phyloP scores from a whole-genome alignment of 2,113 vertebrate genomes.

The Numenius arquata region DNA sequence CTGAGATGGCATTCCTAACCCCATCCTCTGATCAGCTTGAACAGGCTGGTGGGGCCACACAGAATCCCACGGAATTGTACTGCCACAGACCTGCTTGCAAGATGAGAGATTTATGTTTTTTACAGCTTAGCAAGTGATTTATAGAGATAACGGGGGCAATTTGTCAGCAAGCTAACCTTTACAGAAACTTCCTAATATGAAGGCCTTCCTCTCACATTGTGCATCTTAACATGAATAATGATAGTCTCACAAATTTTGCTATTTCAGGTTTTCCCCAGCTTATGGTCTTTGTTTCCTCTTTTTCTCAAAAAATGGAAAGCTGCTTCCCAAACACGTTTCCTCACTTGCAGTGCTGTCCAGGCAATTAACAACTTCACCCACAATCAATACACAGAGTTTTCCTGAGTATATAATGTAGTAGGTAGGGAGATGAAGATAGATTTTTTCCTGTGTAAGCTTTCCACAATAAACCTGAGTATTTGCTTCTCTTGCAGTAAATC shows the following conservation, averaged over 20 bases:
- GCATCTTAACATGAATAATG: neutral
- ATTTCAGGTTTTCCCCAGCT: neutral
- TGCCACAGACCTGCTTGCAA: neutral
- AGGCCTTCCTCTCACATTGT: neutral
- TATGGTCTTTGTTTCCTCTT: neutral
- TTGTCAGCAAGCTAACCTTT: constrained; percentile 17
- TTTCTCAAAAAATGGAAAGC: neutral
- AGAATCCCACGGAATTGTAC: neutral
- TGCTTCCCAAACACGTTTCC: neutral
- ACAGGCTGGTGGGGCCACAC: neutral
- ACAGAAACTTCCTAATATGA: neutral
- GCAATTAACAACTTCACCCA: neutral
- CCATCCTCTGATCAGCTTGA: accelerated
- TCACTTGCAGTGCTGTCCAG: neutral
- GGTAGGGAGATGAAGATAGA: constrained; percentile 11
- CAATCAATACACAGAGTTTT: neutral
- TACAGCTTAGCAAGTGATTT: neutral
- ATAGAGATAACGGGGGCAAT: neutral
- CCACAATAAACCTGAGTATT: neutral
- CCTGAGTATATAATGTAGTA: neutral
- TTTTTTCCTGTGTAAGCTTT: neutral
- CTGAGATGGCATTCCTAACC: neutral
- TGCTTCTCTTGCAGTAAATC: neutral
- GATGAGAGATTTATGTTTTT: neutral
- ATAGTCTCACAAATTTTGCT: neutral